Evolutionary conservation across 2,888 invertebrate genomes (phyloP).

Genomic region (Altica lythri): DNA sequence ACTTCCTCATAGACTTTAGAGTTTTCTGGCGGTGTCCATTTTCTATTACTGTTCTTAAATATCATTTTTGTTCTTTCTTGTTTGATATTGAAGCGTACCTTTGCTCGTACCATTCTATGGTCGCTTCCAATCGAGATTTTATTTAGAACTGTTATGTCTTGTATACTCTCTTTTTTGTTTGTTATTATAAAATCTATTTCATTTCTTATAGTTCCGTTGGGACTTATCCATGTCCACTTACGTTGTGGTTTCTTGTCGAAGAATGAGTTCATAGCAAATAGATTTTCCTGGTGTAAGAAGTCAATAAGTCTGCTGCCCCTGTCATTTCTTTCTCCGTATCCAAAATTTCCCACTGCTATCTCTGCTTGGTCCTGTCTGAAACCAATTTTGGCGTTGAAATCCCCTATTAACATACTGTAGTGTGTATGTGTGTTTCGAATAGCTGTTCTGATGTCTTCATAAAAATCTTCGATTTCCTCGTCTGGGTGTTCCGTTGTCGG

Average conservation of each 20-base stretch:
- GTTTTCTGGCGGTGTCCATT: too few species aligned
- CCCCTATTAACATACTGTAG: background rate
- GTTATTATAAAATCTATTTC: slow-evolving; percentile 6
- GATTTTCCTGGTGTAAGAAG: too few species aligned
- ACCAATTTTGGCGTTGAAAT: background rate
- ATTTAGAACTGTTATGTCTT: slow-evolving; percentile 6
- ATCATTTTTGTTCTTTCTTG: background rate
- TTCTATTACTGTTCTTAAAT: background rate
- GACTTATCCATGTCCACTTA: slow-evolving; percentile 3
- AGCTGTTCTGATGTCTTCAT: background rate
- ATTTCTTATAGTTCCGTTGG: background rate
- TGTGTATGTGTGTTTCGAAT: background rate
- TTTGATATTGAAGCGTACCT: background rate
- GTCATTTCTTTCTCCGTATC: too few species aligned
- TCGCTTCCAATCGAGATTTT: slow-evolving; percentile 8
- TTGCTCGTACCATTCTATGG: slow-evolving; percentile 1
- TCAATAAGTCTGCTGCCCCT: too few species aligned
- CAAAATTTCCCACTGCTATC: too few species aligned
- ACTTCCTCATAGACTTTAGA: too few species aligned
- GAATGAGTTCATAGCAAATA: too few species aligned
- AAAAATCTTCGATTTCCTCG: background rate
- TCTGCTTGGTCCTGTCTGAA: too few species aligned
- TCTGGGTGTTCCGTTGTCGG: background rate
- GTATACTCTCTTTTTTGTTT: background rate
- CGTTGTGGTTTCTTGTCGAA: too few species aligned